Conservation (phyloP, 2,888 invertebrate genomes). For the Cyclophora albipunctata region DNA sequence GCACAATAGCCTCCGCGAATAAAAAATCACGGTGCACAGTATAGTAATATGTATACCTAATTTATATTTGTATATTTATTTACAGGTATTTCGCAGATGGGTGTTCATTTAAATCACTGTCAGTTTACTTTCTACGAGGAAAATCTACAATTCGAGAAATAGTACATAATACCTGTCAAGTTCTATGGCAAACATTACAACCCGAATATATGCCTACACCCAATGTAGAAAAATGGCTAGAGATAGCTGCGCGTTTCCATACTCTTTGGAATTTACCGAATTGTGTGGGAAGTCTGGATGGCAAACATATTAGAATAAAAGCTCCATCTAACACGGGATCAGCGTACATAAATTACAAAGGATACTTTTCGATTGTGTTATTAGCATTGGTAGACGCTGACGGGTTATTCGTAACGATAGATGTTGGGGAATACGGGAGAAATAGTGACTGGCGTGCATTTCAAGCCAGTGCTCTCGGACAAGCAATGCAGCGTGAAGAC, state of each 20-base stretch:
- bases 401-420: slow-evolving; percentile 7
- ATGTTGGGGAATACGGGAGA: slow-evolving; percentile 10
- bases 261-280: slow-evolving; percentile 5
- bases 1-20: too few species aligned
- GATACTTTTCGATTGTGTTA: slow-evolving; percentile 14
- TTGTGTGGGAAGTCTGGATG: slow-evolving; percentile 10
- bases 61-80: too few species aligned
- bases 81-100: too few species aligned
- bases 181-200: not conserved
- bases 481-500: slow-evolving; percentile 1
- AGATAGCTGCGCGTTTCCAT: slow-evolving; percentile 8
- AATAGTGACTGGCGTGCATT: slow-evolving; percentile 13
- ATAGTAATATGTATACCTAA: too few species aligned
- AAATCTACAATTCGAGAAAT: not conserved
- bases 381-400: slow-evolving; percentile 15
- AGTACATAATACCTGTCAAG: not conserved
- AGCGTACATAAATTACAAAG: slow-evolving; percentile 16
- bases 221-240: slow-evolving; percentile 8
- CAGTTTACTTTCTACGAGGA: not conserved
- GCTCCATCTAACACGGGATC: slow-evolving; percentile 14
- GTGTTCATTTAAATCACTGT: too few species aligned
- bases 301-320: slow-evolving; percentile 8
- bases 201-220: not conserved
- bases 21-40: too few species aligned
- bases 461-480: slow-evolving; percentile 4